Percentiles rank a stretch among this genome's conserved stretches.
phyloP scores from a whole-genome alignment of 2,113 vertebrate genomes.

The Cebidichthys violaceus region DNA sequence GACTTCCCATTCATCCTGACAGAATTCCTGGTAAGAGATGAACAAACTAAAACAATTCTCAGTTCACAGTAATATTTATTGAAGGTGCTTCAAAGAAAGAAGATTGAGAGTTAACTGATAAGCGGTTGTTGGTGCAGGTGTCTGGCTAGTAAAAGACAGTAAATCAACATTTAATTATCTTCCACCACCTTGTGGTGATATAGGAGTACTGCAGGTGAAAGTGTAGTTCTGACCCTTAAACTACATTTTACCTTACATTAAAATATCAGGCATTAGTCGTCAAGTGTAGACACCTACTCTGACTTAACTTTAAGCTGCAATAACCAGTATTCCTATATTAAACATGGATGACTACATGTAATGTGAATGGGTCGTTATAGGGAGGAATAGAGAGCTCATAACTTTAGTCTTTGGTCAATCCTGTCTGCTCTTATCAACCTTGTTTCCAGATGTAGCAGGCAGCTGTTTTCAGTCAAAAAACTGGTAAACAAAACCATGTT shows the following conservation, averaged over 20 bases:
- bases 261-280: not conserved
- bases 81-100: not conserved
- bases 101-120: not conserved
- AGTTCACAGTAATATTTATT: not conserved
- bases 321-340: not conserved
- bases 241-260: not conserved
- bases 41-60: not conserved
- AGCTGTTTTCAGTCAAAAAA: not conserved
- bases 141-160: not conserved
- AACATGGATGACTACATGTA: not conserved
- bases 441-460: not conserved
- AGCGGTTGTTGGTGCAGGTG: not conserved
- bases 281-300: not conserved
- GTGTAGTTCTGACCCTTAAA: not conserved
- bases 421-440: not conserved
- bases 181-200: slow-evolving; percentile 65
- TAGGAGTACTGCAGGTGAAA: slow-evolving; percentile 1
- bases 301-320: not conserved
- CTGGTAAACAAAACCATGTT: not conserved
- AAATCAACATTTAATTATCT: not conserved
- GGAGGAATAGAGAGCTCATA: not conserved
- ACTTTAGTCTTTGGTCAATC: not conserved
- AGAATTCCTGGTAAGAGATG: not conserved
- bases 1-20: not conserved
- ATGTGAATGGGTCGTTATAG: not conserved